A percentile compares a stretch with the other conserved stretches of the same genome.
Conservation (phyloP, 2,888 invertebrate genomes). For the Folsomia manolachei region DNA sequence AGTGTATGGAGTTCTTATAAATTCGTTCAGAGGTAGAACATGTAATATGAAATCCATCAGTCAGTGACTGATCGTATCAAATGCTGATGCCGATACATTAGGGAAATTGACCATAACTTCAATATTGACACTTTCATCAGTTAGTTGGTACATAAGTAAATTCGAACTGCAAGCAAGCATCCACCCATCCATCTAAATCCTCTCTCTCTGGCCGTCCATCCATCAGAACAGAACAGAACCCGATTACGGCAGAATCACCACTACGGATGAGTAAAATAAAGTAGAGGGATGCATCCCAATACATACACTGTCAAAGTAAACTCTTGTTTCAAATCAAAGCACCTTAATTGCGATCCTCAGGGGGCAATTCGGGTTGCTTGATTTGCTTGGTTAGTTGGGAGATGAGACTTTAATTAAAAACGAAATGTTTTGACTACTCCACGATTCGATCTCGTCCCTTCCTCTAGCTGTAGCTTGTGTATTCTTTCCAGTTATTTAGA, state of each 20-base stretch:
- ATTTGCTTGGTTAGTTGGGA: not conserved
- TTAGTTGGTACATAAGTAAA: conserved; percentile 8
- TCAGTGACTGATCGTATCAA: not conserved
- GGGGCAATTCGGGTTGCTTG: conserved; percentile 3
- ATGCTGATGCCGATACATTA: conserved; percentile 17
- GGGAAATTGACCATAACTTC: conserved; percentile 34
- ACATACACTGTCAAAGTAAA: not conserved
- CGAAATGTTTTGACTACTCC: not conserved
- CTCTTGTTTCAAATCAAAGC: not conserved
- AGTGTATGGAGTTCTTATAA: too few species aligned
- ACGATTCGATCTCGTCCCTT: not conserved
- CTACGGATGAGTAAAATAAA: too few species aligned
- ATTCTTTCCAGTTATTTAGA: not conserved
- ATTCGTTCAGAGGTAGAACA: too few species aligned
- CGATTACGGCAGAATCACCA: too few species aligned
- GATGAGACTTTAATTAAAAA: not conserved
- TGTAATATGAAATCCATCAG: not conserved
- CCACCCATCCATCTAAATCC: not conserved
- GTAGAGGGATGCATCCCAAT: too few species aligned
- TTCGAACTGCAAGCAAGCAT: not conserved
- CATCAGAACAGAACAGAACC: not conserved
- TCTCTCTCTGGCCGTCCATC: not conserved
- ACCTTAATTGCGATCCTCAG: conserved; percentile 3
- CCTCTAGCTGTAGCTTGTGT: not conserved
- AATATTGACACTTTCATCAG: conserved; percentile 31